Evolutionary conservation across 2,113 vertebrate genomes (phyloP).

Genomic region (Petrocephalus zakoni): DNA sequence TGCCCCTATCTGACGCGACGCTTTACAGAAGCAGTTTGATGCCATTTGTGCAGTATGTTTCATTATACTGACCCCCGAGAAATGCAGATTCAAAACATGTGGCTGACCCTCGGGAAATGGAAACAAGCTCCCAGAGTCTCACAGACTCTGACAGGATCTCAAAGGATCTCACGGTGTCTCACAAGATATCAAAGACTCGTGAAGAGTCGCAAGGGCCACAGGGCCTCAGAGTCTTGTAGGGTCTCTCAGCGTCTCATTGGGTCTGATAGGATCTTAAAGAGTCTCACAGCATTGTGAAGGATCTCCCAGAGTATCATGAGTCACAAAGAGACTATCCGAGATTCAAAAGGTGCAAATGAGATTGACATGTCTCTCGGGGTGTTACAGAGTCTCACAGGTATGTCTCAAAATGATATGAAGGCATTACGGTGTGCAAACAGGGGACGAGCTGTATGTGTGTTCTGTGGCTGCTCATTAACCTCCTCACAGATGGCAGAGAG

Average conservation of each 20-base stretch:
- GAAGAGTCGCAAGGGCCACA: neutral
- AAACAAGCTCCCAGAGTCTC: neutral
- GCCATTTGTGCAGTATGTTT: neutral
- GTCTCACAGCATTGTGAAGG: too few relatives aligned
- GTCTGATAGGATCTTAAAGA: neutral
- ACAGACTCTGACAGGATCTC: neutral
- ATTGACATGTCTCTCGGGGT: too few relatives aligned
- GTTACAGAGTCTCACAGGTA: neutral
- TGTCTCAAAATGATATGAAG: neutral
- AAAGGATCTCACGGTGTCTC: neutral
- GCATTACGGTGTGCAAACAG: neutral
- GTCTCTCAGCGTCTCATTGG: neutral
- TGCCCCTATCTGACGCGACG: neutral
- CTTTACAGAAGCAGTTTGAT: neutral
- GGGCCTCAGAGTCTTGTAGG: neutral
- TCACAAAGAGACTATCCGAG: too few relatives aligned
- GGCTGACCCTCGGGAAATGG: neutral
- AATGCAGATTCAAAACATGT: neutral
- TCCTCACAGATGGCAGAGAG: slow-evolving; percentile 14
- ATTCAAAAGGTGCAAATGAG: neutral
- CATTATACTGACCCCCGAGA: neutral
- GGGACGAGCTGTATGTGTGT: neutral
- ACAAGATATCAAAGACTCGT: neutral
- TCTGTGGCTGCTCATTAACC: slow-evolving; percentile 23
- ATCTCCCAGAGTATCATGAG: neutral